These are phyloP conservation scores for Steromphala cineraria DNA, from an alignment of 2,888 invertebrate genomes.

Conservation along the genomic window DNA sequence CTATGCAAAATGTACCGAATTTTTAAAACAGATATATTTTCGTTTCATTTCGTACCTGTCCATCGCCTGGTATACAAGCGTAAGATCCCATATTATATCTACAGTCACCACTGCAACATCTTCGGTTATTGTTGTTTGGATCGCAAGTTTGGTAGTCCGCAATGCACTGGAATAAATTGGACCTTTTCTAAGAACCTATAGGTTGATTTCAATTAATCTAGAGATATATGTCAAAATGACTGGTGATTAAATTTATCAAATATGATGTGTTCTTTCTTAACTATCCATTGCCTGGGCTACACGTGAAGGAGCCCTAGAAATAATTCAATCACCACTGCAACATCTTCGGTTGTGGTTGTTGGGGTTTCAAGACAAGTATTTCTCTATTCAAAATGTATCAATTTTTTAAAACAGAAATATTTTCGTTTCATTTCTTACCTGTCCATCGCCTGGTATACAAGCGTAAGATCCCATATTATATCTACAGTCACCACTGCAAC, in stretches of 20 bases:
- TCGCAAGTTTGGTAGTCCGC: background rate
- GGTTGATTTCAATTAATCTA: too few species aligned
- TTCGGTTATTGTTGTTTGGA: background rate
- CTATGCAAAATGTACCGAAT: background rate
- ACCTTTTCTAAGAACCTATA: too few species aligned
- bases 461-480: background rate
- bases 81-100: background rate
- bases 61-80: background rate
- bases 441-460: background rate
- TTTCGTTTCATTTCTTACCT: background rate
- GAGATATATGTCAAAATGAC: too few species aligned
- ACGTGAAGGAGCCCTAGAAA: background rate
- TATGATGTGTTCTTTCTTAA: background rate
- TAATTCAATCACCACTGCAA: background rate
- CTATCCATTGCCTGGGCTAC: background rate
- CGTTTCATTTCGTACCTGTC: background rate
- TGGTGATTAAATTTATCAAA: too few species aligned
- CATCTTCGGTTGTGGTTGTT: too few species aligned
- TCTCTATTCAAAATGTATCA: background rate
- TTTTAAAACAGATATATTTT: too few species aligned
- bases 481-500: background rate
- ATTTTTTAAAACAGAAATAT: too few species aligned
- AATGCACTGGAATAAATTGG: background rate
- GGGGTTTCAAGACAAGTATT: too few species aligned
- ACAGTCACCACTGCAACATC: background rate